Conservation (phyloP, 1,140 invertebrate species). For the Leptinotarsa defecta region DNA sequence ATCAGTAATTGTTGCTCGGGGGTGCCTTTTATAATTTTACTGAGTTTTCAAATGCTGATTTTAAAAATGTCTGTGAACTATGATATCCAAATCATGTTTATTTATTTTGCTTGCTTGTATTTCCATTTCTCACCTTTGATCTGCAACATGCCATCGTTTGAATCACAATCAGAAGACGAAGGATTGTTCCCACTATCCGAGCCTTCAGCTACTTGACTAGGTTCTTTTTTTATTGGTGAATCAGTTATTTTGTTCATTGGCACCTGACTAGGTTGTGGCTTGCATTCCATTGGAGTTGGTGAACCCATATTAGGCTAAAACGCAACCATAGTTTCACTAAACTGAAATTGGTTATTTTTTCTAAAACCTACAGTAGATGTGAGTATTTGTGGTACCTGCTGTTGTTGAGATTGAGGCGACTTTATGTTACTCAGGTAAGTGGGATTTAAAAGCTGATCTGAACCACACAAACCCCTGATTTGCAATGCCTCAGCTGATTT, state of each 20-base stretch:
- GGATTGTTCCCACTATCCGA: conserved; percentile 44
- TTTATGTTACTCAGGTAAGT: conserved; percentile 42
- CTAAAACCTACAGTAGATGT: neutral
- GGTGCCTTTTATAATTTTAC: too few species aligned
- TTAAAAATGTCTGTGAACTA: too few species aligned
- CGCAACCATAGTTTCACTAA: neutral
- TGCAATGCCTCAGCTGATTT: conserved; percentile 82
- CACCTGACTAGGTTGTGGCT: conserved; percentile 39
- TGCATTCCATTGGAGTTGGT: conserved; percentile 22
- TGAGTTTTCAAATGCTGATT: too few species aligned
- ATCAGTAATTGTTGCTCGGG: too few species aligned
- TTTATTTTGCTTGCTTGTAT: too few species aligned
- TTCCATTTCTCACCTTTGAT: conserved; percentile 41
- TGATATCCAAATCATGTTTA: too few species aligned
- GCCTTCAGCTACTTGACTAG: conserved; percentile 33
- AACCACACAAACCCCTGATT: conserved; percentile 66
- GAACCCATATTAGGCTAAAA: conserved; percentile 22
- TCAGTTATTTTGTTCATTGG: conserved; percentile 40
- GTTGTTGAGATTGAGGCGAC: conserved; percentile 8
- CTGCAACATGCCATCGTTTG: conserved; percentile 50
- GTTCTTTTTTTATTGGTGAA: conserved; percentile 40
- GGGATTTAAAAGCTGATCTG: conserved; percentile 56
- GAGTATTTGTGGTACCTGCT: conserved; percentile 33
- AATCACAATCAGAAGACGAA: conserved; percentile 52
- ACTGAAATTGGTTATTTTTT: neutral